Evolutionary conservation across 1,140 invertebrate genomes (phyloP), one percentile per base, ranked within the genome.

Genomic region (Drosophila nannoptera): DNA sequence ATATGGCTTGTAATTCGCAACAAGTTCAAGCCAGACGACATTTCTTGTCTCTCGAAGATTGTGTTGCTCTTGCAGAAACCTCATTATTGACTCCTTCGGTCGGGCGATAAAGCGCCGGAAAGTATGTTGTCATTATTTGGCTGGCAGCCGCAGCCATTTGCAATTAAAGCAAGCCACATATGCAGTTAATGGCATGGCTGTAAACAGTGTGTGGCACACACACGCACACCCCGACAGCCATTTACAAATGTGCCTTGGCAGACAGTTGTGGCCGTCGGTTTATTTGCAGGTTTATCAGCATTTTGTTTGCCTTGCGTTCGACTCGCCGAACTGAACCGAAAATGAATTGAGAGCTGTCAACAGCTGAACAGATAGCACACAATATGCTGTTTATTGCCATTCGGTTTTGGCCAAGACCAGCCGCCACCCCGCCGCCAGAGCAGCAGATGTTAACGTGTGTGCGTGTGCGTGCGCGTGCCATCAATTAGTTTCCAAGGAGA

Each of bases 51-150:
- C 22, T 22, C 73, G 81, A 77, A 81, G 70, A 77, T 54, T 56
- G 62, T 56, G 62, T 61, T 64, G 73, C 69, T 78, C 69, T 77
- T 81, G 78, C 68, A 68, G n/a, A 75, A 75, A 68, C 73, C 78
- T 75, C 78, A 78, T 83, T 83, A 83, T 83, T 78, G 78, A 83
- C 78, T 78, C 78, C 75, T 83, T 83, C 83, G 43, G 67, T 40
- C 42, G 53, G 54, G 33, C 58, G 66, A 73, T 77, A 75, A 84
- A 78, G 61, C 75, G 80, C 64, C 80, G 45, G 54, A 43, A 83
- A 83, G 78, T 78, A 84, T 84, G 80, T 78, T 78, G 80, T 84
- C 72, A 78, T 76, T 76, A 78, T 83, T 72, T 69, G 46, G 69
- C 40, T 72, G 77, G 71, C 77, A 76, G 70, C 70, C 75, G 60